Evolutionary conservation across 2,113 vertebrate species (phyloP), one percentile per base, ranked within the genome.

Genomic region (Tautogolabrus adspersus): DNA sequence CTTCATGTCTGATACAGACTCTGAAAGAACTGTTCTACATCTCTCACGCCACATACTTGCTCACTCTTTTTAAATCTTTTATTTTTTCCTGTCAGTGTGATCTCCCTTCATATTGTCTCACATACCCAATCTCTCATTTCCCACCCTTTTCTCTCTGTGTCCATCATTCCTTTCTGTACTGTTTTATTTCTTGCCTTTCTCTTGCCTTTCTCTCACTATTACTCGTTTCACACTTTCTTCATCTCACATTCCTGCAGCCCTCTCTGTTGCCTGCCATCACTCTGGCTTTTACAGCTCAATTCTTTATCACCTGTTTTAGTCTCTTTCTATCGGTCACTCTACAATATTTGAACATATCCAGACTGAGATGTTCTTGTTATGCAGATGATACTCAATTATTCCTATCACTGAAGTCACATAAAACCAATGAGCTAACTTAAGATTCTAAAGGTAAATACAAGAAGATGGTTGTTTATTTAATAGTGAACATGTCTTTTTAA

Each of bases 11-110:
- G 51, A 79, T 57, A 52, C 12, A 47, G 49, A 37, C 65, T 67
- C 54, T 6, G 57, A 78, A 42, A 67, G 46, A 73, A 59, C 38
- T 4, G 7, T 42, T 85, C 64, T 68, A 23, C 59, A 55, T 52
- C 59, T 56, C 67, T 82, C 38, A 58, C 19, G 19, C 59, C 21
- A 30, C 56, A 76, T 30, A 65, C 71, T 66, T 21, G n/a, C 51
- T 54, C 42, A 58, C 15, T 44, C 13, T 72, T 61, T 62, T 79
- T 79, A 51, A 72, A 77, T 66, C 82, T 77, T 77, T 81, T 67
- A 42, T 61, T 51, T 66, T 38, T 49, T 23, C 13, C 38, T 18
- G 1, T 81, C 72, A 77, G 46, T 58, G 44, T 75, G 55, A 77
- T 52, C 55, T 70, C 19, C 34, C 61, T 70, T 83, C 63, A 75